phyloP scores from a whole-genome alignment of 2,888 invertebrate species.

The Cremastobaeus sp. region DNA sequence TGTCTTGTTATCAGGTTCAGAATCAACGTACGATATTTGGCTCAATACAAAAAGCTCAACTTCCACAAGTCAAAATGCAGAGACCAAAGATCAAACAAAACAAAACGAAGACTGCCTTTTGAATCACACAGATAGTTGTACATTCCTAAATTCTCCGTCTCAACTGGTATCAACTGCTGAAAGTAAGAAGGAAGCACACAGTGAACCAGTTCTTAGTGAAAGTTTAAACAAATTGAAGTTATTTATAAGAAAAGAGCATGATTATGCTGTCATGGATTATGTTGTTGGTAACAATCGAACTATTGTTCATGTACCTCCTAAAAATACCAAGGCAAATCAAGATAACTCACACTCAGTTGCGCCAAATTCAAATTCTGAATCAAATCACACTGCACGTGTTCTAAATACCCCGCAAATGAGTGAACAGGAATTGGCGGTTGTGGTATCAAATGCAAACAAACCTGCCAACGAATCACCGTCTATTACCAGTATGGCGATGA shows the following conservation, averaged over 20 bases:
- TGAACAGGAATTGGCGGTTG: constrained; percentile 38
- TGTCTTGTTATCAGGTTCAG: constrained; percentile 81
- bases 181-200: not conserved
- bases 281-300: constrained; percentile 55
- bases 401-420: constrained; percentile 27
- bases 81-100: constrained; percentile 34
- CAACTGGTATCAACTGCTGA: too few species aligned
- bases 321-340: not conserved
- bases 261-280: constrained; percentile 52
- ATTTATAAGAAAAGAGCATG: constrained; percentile 52
- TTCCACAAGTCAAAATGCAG: not conserved
- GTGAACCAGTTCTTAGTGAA: not conserved
- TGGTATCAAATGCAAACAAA: constrained; percentile 17
- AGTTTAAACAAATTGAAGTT: constrained; percentile 9
- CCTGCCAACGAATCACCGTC: constrained; percentile 19
- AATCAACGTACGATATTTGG: constrained; percentile 88
- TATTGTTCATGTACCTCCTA: constrained; percentile 50
- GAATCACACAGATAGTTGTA: too few species aligned
- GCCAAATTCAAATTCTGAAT: too few species aligned
- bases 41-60: constrained; percentile 58
- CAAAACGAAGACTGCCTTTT: not conserved
- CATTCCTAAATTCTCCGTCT: too few species aligned
- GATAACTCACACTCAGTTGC: too few species aligned
- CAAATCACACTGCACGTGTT: too few species aligned
- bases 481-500: constrained; percentile 45